These are phyloP conservation scores for Myopa testacea DNA, from an alignment of 2,888 invertebrate genomes.

Conservation along the genomic window DNA sequence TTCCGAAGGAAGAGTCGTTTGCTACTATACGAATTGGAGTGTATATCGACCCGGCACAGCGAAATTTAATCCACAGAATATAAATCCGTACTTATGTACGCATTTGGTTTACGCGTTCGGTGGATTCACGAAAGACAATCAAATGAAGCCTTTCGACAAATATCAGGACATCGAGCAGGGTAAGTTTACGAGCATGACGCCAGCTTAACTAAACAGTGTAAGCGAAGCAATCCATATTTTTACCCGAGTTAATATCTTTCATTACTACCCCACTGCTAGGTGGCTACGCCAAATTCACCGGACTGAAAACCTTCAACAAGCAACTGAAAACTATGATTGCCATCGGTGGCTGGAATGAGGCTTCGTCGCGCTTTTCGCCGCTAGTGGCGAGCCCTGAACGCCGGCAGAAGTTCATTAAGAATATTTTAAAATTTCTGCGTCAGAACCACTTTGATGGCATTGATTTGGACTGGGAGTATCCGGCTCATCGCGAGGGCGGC, in stretches of 20 bases:
- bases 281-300: constrained; percentile 94
- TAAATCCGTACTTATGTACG: constrained; percentile 94
- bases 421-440: constrained; percentile 85
- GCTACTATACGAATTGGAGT: constrained; percentile 95
- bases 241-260: background rate
- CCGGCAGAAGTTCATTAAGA: constrained; percentile 84
- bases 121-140: constrained; percentile 91
- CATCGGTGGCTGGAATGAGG: constrained; percentile 95
- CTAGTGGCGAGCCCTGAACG: constrained; percentile 84
- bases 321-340: constrained; percentile 90
- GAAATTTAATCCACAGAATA: constrained; percentile 92
- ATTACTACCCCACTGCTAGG: constrained; percentile 70
- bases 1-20: constrained; percentile 82
- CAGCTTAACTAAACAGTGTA: no score
- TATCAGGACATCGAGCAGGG: constrained; percentile 97
- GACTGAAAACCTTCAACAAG: constrained; percentile 92
- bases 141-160: constrained; percentile 91
- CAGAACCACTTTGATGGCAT: constrained; percentile 94
- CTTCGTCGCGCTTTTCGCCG: constrained; percentile 87
- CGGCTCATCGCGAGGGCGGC: constrained; percentile 72
- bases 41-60: constrained; percentile 91
- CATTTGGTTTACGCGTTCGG: constrained; percentile 94
- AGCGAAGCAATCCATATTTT: no score
- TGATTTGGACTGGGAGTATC: constrained; percentile 87
- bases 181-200: constrained; percentile 59